A percentile compares a stretch with the other conserved stretches of the same genome.
Conservation (phyloP, 2,113 vertebrate genomes). For the Scytalopus superciliaris region DNA sequence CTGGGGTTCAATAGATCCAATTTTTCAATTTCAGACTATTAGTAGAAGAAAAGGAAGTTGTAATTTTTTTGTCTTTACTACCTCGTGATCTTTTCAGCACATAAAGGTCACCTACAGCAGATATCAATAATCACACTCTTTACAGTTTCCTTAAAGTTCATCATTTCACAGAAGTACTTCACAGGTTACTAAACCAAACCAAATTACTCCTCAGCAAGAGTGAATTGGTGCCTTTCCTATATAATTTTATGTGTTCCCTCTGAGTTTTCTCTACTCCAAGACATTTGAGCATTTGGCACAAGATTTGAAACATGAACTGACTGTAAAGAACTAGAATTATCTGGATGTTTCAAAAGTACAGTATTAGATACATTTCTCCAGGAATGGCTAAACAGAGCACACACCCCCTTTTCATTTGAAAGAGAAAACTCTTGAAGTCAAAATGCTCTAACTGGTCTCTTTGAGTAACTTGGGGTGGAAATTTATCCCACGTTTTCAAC, state of each 20-base stretch:
- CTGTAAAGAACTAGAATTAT: constrained; percentile 39
- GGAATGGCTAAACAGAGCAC: not conserved
- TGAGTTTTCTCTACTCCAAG: constrained; percentile 10
- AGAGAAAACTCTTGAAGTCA: not conserved
- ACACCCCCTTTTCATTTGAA: not conserved
- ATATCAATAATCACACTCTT: constrained; percentile 61
- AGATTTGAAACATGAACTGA: constrained; percentile 46
- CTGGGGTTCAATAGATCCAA: constrained; percentile 34
- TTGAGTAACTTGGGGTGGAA: not conserved
- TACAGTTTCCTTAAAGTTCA: constrained; percentile 53
- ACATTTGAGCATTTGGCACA: constrained; percentile 21
- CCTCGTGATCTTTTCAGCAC: constrained; percentile 59
- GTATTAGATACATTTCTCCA: not conserved
- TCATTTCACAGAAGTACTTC: constrained; percentile 62
- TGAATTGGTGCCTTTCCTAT: constrained; percentile 64
- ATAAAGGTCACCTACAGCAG: constrained; percentile 59
- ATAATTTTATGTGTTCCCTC: constrained; percentile 56
- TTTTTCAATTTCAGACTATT: constrained; percentile 53
- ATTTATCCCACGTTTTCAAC: not conserved
- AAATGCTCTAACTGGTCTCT: not conserved
- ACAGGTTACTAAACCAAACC: constrained; percentile 61
- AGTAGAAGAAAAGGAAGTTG: constrained; percentile 43
- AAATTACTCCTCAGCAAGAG: constrained; percentile 60
- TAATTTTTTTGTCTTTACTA: constrained; percentile 61
- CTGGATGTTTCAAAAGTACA: constrained; percentile 9